Percentiles rank a stretch among this genome's conserved stretches.
phyloP scores from a whole-genome alignment of 1,140 invertebrate species.

The Brachionus rubens region DNA sequence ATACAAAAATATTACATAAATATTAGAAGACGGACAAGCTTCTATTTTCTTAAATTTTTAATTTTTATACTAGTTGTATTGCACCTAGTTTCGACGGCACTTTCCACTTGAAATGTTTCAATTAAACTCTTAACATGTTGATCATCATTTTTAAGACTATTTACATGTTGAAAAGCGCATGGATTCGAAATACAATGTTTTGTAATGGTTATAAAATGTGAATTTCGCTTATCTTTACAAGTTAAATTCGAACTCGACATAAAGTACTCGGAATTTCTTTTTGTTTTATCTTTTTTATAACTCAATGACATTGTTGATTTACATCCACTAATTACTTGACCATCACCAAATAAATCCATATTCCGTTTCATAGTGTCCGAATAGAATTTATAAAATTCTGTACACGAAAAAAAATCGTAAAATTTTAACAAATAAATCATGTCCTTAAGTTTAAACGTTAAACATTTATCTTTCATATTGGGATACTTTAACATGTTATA shows the following conservation, averaged over 20 bases:
- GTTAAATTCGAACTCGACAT: no score
- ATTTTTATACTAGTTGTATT: no score
- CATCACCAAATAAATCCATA: not conserved
- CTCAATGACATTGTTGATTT: no score
- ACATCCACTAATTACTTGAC: not conserved
- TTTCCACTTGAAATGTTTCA: not conserved
- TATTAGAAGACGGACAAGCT: no score
- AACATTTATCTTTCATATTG: not conserved
- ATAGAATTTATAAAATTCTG: not conserved
- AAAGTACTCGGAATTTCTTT: no score
- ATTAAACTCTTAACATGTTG: not conserved
- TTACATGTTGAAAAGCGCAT: slow-evolving; percentile 36
- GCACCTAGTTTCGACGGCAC: no score
- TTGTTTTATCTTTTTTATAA: no score
- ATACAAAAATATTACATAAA: no score
- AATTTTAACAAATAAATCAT: slow-evolving; percentile 15
- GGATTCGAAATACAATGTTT: slow-evolving; percentile 19
- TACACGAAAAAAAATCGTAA: not conserved
- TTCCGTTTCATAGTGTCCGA: not conserved
- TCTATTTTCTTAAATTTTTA: no score
- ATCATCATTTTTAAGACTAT: slow-evolving; percentile 19
- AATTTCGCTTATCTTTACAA: no score
- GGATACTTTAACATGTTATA: not conserved
- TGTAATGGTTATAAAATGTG: not conserved
- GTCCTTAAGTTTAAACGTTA: not conserved